Evolutionary conservation across 1,140 invertebrate genomes (phyloP).

Genomic region (Drosophila funebris): DNA sequence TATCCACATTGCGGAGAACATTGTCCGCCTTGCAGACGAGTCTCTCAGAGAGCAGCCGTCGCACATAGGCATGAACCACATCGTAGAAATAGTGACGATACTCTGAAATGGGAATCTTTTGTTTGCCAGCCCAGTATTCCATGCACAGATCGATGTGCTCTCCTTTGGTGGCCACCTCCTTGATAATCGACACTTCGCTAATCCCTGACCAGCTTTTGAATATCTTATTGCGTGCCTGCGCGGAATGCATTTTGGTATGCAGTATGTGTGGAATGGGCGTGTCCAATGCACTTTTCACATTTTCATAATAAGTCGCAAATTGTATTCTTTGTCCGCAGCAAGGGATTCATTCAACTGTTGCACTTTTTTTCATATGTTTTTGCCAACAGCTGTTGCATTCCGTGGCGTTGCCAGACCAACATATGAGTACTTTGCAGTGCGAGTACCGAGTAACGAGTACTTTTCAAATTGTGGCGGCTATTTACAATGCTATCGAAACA

Average conservation of each 20-base stretch:
- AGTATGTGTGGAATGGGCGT: conserved; percentile 19
- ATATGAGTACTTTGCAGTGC: background rate
- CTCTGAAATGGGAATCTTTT: conserved; percentile 59
- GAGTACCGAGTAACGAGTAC: background rate
- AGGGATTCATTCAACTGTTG: conserved; percentile 10
- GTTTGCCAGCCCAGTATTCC: conserved; percentile 73
- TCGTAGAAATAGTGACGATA: conserved; percentile 74
- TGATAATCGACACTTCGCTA: conserved; percentile 73
- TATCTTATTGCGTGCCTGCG: conserved; percentile 69
- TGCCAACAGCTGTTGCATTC: conserved; percentile 14
- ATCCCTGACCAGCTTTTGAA: conserved; percentile 76
- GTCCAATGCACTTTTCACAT: conserved; percentile 48
- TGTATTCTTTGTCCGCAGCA: conserved; percentile 30
- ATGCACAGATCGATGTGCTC: conserved; percentile 77
- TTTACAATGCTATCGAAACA: conserved; percentile 2
- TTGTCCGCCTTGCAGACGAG: conserved; percentile 80
- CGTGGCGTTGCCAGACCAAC: conserved; percentile 23
- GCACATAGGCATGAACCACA: conserved; percentile 77
- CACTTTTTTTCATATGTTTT: conserved; percentile 1
- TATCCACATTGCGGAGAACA: conserved; percentile 71
- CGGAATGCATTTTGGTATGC: conserved; percentile 54
- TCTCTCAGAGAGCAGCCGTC: conserved; percentile 73
- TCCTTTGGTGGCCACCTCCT: conserved; percentile 82
- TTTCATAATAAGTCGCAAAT: conserved; percentile 14
- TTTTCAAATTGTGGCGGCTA: conserved; percentile 13